Evolutionary conservation across 2,888 invertebrate genomes (phyloP).

Genomic region (Pherbina coryleti): DNA sequence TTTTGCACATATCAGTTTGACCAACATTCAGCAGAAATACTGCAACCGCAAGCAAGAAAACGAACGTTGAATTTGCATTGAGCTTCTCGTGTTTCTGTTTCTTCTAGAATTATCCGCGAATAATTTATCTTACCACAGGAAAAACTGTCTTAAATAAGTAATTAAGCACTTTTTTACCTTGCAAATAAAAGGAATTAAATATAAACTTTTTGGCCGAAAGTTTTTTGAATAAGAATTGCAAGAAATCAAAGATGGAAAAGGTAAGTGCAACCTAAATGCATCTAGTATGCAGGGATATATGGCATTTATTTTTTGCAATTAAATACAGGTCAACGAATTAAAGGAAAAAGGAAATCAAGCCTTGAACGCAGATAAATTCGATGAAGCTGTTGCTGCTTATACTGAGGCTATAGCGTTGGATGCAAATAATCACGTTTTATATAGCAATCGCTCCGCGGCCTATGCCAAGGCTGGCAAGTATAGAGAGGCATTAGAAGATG

Average conservation of each 20-base stretch:
- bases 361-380: conserved; percentile 80
- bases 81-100: conserved; percentile 45
- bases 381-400: conserved; percentile 84
- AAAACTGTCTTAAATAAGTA: neutral
- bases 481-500: conserved; percentile 83
- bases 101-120: conserved; percentile 49
- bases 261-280: conserved; percentile 36
- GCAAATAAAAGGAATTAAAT: neutral
- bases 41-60: neutral
- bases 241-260: conserved; percentile 52
- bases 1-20: neutral
- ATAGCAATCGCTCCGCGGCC: conserved; percentile 92
- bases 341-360: conserved; percentile 92
- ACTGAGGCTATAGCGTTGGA: conserved; percentile 86
- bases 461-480: conserved; percentile 85
- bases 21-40: conserved; percentile 14
- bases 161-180: neutral
- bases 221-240: neutral
- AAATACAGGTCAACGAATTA: conserved; percentile 78
- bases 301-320: neutral
- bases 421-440: conserved; percentile 86
- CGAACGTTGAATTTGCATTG: conserved; percentile 22
- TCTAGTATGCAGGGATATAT: neutral
- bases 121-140: neutral
- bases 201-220: neutral